Percentiles rank a stretch among this genome's conserved stretches.
Evolutionary conservation across 2,797 vertebrate species (phyloP).

Genomic region (Pelodytes ibericus): DNA sequence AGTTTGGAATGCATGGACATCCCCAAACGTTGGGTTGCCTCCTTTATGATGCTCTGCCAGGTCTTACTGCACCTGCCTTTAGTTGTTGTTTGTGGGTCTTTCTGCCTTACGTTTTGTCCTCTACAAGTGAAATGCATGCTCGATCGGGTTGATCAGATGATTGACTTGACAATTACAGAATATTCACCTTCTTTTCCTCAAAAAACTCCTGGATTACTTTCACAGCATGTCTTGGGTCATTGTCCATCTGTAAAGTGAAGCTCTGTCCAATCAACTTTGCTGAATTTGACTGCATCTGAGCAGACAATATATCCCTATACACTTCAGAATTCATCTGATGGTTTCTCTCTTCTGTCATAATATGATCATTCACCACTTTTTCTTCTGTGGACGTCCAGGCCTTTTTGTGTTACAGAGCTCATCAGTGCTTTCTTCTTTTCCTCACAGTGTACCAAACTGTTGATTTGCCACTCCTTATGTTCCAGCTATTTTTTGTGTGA

Average conservation of each 20-base stretch:
- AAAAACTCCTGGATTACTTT: neutral
- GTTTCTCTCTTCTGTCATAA: neutral
- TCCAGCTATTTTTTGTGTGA: too few species aligned
- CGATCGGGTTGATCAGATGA: neutral
- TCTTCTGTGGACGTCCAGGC: neutral
- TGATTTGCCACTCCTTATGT: too few species aligned
- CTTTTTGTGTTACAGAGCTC: neutral
- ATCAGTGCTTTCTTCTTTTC: neutral
- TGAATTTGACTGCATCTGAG: neutral
- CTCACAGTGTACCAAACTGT: neutral
- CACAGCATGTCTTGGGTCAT: neutral
- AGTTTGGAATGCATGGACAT: neutral
- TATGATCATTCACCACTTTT: neutral
- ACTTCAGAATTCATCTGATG: neutral
- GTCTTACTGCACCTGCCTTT: neutral
- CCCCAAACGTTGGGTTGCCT: neutral
- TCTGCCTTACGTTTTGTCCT: conserved; percentile 1
- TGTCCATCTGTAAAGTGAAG: neutral
- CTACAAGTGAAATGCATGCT: conserved; percentile 2
- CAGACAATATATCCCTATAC: neutral
- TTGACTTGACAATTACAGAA: neutral
- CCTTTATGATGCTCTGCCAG: neutral
- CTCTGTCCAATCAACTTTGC: neutral
- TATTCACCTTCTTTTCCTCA: too few species aligned
- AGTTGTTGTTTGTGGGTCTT: neutral